Conservation (phyloP, 23 tunicate genomes). For the Halocynthia aurantium region DNA sequence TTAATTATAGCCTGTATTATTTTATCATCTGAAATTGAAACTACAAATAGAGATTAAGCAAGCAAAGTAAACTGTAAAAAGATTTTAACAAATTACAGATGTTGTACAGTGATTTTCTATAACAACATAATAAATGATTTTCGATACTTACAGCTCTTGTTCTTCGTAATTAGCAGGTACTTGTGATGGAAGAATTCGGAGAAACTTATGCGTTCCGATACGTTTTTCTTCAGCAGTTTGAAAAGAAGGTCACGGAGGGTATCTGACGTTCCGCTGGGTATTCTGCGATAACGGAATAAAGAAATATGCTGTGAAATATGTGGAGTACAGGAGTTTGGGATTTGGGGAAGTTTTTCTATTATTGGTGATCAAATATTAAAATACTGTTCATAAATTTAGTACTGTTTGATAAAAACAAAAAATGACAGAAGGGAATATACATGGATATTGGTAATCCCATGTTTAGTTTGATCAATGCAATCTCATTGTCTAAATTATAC, state of each 20-base stretch:
- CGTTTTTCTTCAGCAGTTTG: conserved; percentile 44
- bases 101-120: too few species aligned
- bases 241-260: conserved; percentile 54
- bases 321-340: neutral
- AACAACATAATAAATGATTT: too few species aligned
- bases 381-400: too few species aligned
- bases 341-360: too few species aligned
- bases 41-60: neutral
- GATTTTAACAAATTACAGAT: neutral
- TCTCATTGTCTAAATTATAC: too few species aligned
- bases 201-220: conserved; percentile 50
- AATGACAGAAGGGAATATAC: too few species aligned
- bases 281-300: conserved; percentile 15
- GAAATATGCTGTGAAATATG: neutral
- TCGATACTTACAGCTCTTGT: conserved; percentile 3
- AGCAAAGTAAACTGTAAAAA: neutral
- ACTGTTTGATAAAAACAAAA: too few species aligned
- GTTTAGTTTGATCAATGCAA: too few species aligned
- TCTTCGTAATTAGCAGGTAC: conserved; percentile 28
- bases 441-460: too few species aligned
- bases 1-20: neutral
- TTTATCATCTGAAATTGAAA: neutral
- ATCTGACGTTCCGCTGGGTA: conserved; percentile 71
- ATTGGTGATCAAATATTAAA: too few species aligned
- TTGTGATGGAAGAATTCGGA: conserved; percentile 76